Base-by-base conservation (phyloP, 2,797 vertebrate species). In the Myotis myotis region DNA sequence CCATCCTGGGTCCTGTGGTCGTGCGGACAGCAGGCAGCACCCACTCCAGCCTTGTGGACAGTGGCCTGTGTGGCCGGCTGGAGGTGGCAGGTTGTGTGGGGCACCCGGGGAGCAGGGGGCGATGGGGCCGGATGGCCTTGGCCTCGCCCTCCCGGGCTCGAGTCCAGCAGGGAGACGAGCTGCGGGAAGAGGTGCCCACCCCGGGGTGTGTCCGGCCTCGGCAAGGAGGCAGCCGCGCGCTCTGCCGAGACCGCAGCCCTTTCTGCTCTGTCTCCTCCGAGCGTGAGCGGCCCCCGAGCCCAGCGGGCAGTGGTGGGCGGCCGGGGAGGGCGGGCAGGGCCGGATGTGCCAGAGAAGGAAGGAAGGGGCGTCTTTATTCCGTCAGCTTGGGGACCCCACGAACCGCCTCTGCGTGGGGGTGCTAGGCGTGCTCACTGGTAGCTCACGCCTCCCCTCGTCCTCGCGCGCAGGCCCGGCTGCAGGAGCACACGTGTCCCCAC, bases 1-100 rank as follows among this genome's bases (percentile, higher is more conserved):
- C n/a, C 4, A 25, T 66, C 68, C n/a, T 1, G 1, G 19, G n/a
- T 3, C 3, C 9, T 0, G 0, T 0, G 20, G n/a, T 0, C 0
- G 28, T 60, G n/a, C 4, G 17, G 12, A 70, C 8, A 30, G 6
- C 36, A 33, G 9, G 9, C 8, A 9, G 0, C 16, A 6, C 9
- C 9, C 13, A 6, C 17, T 30, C 49, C 12, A 5, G 12, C 3
- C 12, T 28, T 8, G 23, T 15, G 3, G 9, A 4, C 1, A 22
- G 8, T 4, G 41, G 66, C 33, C 17, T 15, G 33, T 2, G 0
- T 41, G 53, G 5, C 2, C 1, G 4, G 19, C 55, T 38, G 44
- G 4, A 9, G 19, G 17, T 6, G 16, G 6, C 62, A 0, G 12
- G n/a, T 10, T 15, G 19, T 9, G 17, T 36, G 51, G 12, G 47